Conservation (phyloP, 2,888 invertebrate genomes). For the Heteromurus nitidus region DNA sequence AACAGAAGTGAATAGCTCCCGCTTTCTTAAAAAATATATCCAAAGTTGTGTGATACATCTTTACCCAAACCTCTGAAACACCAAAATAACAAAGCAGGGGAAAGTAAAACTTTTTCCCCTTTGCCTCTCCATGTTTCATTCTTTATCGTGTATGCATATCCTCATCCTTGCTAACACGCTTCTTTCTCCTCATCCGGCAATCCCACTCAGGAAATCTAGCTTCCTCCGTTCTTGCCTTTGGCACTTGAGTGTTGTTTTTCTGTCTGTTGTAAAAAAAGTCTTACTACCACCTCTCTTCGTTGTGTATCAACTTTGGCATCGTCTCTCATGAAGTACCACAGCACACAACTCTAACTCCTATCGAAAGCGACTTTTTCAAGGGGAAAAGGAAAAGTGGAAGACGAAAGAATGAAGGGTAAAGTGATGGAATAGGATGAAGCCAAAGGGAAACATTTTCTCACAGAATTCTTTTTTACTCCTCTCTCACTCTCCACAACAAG, state of each 20-base stretch:
- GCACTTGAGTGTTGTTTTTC: constrained; percentile 38
- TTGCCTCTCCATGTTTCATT: no score
- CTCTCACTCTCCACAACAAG: constrained; percentile 30
- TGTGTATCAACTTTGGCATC: no score
- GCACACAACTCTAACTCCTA: no score
- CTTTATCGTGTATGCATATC: background rate
- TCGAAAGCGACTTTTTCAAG: no score
- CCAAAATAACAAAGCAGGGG: no score
- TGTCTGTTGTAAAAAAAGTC: constrained; percentile 3
- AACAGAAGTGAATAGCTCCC: no score
- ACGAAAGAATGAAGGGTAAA: constrained; percentile 13
- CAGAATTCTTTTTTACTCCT: constrained; percentile 11
- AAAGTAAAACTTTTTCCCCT: constrained; percentile 15
- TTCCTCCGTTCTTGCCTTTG: constrained; percentile 37
- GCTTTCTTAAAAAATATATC: no score
- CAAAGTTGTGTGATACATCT: no score
- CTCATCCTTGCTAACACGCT: constrained; percentile 6
- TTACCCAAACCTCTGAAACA: no score
- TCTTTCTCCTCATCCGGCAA: constrained; percentile 32
- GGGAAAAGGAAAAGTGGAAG: background rate
- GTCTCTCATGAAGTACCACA: no score
- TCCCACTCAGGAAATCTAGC: constrained; percentile 33
- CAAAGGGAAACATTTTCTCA: constrained; percentile 29
- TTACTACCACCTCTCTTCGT: background rate
- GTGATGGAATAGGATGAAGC: constrained; percentile 27